A percentile compares a stretch with the other conserved stretches of the same genome.
phyloP scores from a whole-genome alignment of 2,797 vertebrate species.

The Heterohyrax brucei region DNA sequence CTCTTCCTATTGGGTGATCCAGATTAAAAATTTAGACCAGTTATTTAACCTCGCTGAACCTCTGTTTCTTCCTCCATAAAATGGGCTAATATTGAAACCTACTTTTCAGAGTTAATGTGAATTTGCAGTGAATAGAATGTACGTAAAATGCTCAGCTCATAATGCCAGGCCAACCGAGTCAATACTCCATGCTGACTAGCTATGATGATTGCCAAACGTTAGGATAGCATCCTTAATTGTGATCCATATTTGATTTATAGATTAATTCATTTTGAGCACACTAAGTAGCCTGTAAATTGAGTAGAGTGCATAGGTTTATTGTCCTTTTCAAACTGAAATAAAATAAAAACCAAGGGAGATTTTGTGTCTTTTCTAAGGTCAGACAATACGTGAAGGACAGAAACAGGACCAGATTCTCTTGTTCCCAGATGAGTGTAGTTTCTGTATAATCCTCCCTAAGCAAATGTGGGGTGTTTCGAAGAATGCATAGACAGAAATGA shows the following conservation, averaged over 20 bases:
- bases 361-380: neutral
- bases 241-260: neutral
- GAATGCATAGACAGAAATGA: neutral
- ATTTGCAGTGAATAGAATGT: neutral
- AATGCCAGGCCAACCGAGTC: neutral
- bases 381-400: neutral
- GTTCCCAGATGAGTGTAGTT: neutral
- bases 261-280: neutral
- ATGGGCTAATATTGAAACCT: neutral
- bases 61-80: neutral
- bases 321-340: constrained; percentile 22
- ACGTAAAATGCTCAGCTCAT: neutral
- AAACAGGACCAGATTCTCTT: neutral
- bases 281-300: neutral
- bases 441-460: neutral
- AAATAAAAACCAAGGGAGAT: neutral
- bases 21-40: neutral
- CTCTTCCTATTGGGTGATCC: neutral
- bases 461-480: neutral
- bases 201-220: neutral
- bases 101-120: neutral
- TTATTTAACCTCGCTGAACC: neutral
- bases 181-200: neutral
- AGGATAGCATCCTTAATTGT: neutral
- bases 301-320: neutral